Evolutionary conservation across 2,888 invertebrate genomes (phyloP), one percentile per base, ranked within the genome.

Genomic region (Trileptium ribeirensis): DNA sequence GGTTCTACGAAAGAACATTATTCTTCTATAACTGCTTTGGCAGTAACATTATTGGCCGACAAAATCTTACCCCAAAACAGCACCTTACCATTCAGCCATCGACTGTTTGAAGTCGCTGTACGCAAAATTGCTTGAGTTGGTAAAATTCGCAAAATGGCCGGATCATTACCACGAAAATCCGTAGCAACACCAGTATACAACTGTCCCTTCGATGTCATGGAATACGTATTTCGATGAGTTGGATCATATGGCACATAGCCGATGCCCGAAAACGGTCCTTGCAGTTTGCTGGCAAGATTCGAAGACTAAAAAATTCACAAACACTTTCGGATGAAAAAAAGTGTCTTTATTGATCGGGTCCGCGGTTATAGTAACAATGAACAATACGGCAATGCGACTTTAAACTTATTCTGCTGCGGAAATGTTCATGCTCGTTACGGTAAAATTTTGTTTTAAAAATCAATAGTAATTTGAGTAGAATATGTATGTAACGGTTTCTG

Each of bases 61-160:
- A n/a, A n/a, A n/a, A n/a, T n/a, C n/a, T n/a, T n/a, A 24, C 64
- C 64, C 64, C 64, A 64, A 64, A 64, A 64, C 64, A 64, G 64
- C n/a, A 19, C 81, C 83, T 83, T 83, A 89, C 89, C 89, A 83
- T 89, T 89, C 70, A 89, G 86, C 89, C 89, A 89, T 82, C 87
- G 86, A 1, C 87, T 87, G 83, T 89, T 88, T 36, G 84, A 85
- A 79, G 86, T 86, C 67, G 85, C 85, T 3, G 89, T 89, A 29
- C 88, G 83, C 0, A 89, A 85, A 31, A 74, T 29, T 29, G n/a
- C 29, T 15, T 81, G 36, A 33, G 70, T 15, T 1, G 81, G 81
- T 1, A 80, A 24, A 3, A 81, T 81, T n/a, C 81, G 8, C 40
- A 81, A 37, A n/a, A 83, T 51, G 1, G 80, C 67, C 33, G 83